These are phyloP conservation scores for Adelosebastes latens DNA, from an alignment of 2,797 vertebrate species.

Conservation along the genomic window DNA sequence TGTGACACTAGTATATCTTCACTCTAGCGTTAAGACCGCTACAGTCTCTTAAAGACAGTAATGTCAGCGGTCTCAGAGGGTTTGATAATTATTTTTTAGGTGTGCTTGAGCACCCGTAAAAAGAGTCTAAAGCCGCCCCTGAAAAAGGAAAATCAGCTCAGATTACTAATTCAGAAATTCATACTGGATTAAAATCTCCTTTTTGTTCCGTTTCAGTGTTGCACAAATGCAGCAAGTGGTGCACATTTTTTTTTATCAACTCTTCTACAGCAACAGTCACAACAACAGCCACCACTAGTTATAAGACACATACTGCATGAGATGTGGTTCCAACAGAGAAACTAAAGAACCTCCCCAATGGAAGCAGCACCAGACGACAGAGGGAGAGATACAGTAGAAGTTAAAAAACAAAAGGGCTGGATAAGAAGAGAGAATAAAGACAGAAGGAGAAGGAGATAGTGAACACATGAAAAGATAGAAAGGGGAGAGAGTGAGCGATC, in stretches of 20 bases:
- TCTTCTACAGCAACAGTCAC: not conserved
- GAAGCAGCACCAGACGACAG: slow-evolving; percentile 14
- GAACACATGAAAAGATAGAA: slow-evolving; percentile 1
- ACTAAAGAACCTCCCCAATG: not conserved
- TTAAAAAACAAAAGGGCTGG: not conserved
- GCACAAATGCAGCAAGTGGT: not conserved
- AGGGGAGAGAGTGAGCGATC: not conserved
- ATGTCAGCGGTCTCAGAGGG: too few species aligned
- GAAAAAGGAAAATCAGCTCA: not conserved
- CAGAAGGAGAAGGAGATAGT: not conserved
- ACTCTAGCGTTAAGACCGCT: too few species aligned
- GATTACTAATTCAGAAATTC: not conserved
- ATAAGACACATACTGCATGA: not conserved
- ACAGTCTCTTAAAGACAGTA: too few species aligned
- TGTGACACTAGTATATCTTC: too few species aligned
- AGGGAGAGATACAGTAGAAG: not conserved
- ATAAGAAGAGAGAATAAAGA: not conserved
- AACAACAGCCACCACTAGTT: not conserved
- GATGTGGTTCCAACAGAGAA: slow-evolving; percentile 17
- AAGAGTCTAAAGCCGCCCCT: too few species aligned
- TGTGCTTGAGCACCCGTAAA: too few species aligned
- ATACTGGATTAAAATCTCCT: not conserved
- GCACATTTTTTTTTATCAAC: not conserved
- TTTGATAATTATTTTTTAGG: too few species aligned
- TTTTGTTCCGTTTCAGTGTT: not conserved